Evolutionary conservation across 2,888 invertebrate species (phyloP), one percentile per base, ranked within the genome.

Genomic region (Lasioglossum calceatum): DNA sequence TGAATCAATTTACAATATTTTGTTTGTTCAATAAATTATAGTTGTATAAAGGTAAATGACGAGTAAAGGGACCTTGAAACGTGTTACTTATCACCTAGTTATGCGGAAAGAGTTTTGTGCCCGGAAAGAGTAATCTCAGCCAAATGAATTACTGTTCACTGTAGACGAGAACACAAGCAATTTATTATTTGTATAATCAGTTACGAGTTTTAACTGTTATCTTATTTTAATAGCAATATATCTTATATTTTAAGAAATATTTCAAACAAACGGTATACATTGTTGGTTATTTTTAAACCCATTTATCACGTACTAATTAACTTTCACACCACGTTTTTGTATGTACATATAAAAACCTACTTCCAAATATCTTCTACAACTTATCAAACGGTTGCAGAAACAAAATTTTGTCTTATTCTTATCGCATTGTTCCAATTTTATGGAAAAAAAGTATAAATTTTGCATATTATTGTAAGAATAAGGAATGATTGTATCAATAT

Each of bases 151-250:
- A 90, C 93, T 94, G 89, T 88, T 83, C 92, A 92, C 93, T 94
- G 94, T 94, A 92, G 93, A 94, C 93, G 93, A 94, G 93, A 94
- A 94, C 93, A 94, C 92, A 93, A 94, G 94, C 94, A 94, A 92
- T 93, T 89, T 84, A 93, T 93, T 91, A 89, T 91, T 93, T 92
- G 93, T 94, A 92, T 92, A 92, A 93, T 93, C 91, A 92, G 92
- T 93, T 92, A 91, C 89, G 93, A 93, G 93, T 93, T 92, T 90
- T 91, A 93, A 89, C 91, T 90, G 92, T 89, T 90, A 89, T 91
- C 87, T 86, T 92, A 92, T 92, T 93, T 91, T 94, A 93, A 90
- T 94, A 92, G 93, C 92, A 93, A 93, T 93, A 93, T 92, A 93
- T 91, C 91, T 92, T 91, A 81, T 92, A 92, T 89, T 88, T 89